A percentile compares a stretch with the other conserved stretches of the same genome.
These are phyloP conservation scores for Channa maculata DNA, from an alignment of 2,113 vertebrate species.

Conservation along the genomic window DNA sequence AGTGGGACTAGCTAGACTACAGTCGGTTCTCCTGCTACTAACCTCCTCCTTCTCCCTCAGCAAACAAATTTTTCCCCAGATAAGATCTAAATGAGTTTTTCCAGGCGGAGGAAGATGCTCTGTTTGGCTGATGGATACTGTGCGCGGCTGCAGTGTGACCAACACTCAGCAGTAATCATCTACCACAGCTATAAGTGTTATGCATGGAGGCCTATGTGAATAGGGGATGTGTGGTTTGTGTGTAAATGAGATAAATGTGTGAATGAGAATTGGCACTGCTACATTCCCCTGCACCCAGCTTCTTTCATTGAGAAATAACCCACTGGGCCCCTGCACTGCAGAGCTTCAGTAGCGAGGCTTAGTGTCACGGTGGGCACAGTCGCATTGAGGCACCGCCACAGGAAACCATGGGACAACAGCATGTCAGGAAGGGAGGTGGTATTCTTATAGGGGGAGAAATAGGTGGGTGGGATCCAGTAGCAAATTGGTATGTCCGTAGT, in stretches of 20 bases:
- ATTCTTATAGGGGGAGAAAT: slow-evolving; percentile 52
- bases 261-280: slow-evolving; percentile 71
- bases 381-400: slow-evolving; percentile 75
- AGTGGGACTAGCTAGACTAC: slow-evolving; percentile 69
- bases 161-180: slow-evolving; percentile 75
- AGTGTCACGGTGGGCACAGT: slow-evolving; percentile 74
- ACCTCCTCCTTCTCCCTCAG: slow-evolving; percentile 59
- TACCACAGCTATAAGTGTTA: slow-evolving; percentile 60
- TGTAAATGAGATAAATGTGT: slow-evolving; percentile 76
- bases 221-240: slow-evolving; percentile 59
- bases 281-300: slow-evolving; percentile 56
- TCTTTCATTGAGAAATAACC: slow-evolving; percentile 74
- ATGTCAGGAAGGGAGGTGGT: slow-evolving; percentile 67
- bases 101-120: slow-evolving; percentile 76
- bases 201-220: slow-evolving; percentile 55
- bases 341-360: slow-evolving; percentile 68
- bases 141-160: slow-evolving; percentile 58
- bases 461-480: slow-evolving; percentile 71
- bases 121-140: slow-evolving; percentile 78
- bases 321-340: slow-evolving; percentile 59
- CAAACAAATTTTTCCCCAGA: slow-evolving; percentile 81
- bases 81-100: slow-evolving; percentile 87
- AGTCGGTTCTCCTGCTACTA: slow-evolving; percentile 63
- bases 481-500: slow-evolving; percentile 78
- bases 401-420: slow-evolving; percentile 75